phyloP scores from a whole-genome alignment of 2,888 invertebrate genomes.

The Drosophila ezoana region DNA sequence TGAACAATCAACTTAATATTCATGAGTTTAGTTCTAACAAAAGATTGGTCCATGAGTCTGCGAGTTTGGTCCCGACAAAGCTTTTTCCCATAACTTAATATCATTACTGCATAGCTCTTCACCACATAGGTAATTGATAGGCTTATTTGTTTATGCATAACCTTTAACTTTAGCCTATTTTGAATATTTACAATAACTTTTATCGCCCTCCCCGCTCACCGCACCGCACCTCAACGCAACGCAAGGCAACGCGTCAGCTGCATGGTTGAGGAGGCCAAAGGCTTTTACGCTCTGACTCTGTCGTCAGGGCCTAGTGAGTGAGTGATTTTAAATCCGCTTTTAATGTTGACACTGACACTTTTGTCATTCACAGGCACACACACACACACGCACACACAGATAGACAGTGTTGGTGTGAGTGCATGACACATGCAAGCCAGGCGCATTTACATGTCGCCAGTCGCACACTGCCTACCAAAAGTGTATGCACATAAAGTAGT shows the following conservation, averaged over 20 bases:
- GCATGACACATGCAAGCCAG: conserved; percentile 72
- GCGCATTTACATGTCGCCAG: conserved; percentile 67
- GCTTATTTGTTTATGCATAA: conserved; percentile 17
- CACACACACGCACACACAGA: conserved; percentile 22
- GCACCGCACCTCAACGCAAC: not conserved
- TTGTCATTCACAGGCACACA: conserved; percentile 65
- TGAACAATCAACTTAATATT: no score
- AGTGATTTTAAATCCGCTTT: conserved; percentile 84
- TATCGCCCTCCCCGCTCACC: not conserved
- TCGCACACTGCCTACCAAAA: conserved; percentile 61
- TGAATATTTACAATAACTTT: conserved; percentile 44
- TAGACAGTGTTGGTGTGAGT: conserved; percentile 23
- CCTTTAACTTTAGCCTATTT: conserved; percentile 35
- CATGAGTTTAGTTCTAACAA: no score
- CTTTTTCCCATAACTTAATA: no score
- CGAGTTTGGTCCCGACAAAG: no score
- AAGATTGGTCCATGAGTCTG: no score
- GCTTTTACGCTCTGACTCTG: conserved; percentile 68
- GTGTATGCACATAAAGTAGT: conserved; percentile 77
- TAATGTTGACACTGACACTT: conserved; percentile 84
- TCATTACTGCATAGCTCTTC: no score
- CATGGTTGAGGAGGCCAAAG: conserved; percentile 56
- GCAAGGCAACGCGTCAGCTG: conserved; percentile 11
- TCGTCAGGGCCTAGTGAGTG: conserved; percentile 55
- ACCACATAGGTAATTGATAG: not conserved